Evolutionary conservation across 37 sponge, comb jelly and placozoan species (phyloP), one percentile per base, ranked within the genome.

Genomic region (Agelas oroides): DNA sequence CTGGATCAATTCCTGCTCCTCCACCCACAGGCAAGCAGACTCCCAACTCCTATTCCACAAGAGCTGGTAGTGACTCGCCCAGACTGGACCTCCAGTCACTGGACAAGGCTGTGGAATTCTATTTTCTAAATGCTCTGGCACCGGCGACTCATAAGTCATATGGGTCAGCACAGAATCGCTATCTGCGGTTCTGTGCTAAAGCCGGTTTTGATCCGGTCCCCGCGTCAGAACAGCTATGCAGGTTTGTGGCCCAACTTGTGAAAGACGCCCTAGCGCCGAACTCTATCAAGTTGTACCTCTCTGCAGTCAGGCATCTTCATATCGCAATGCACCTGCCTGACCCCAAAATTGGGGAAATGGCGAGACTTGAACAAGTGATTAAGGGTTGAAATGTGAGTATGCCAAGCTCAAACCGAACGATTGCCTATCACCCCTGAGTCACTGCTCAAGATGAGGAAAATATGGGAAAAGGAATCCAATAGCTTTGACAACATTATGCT

Each of bases 41-140:
- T 72, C 16, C 24, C 54, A 31, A 24, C 66, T 3, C 54, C 68
- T 27, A 37, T 24, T 17, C 5, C 28, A 0, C 16, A 57, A 13
- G 41, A 60, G 23, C 40, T 72, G 39, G 39, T 82, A 0, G 19
- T 33, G 19, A 2, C 59, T 11, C 35, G 19, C 20, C 83, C 83
- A 39, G 83, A 83, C 74, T 86, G 78, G 78, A 70, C 77, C n/a
- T 84, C 60, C 15, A 18, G 16, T 20, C 21, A 12, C 33, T 86
- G 78, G 86, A 78, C 59, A 15, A 18, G 35, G 78, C 65, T 68
- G 78, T 86, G 40, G 79, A 79, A 53, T 20, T 28, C 46, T 65
- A 65, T 40, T 65, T 65, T 65, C 79, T 52, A 5, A 34, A 60
- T 20, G 41, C 67, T 18, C 25, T 79, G n/a, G 68, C 79, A 32